Base-by-base conservation (phyloP, 2,888 invertebrate species). In the Phrixothrix hirtus region DNA sequence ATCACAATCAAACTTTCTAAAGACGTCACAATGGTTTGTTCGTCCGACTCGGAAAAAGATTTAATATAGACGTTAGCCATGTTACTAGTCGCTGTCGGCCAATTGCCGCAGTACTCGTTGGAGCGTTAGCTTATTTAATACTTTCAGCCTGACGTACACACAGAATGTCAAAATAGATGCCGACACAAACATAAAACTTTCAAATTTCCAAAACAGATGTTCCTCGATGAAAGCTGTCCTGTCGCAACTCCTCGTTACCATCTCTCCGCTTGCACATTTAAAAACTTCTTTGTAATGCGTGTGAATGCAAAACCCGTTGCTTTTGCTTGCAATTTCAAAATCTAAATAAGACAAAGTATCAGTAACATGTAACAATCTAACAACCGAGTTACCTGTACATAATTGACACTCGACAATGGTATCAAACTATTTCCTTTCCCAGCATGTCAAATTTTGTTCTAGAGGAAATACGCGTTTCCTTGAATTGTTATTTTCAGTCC, bases 201-300 rank as follows among this genome's bases (percentile, higher is more conserved):
- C 86, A 69, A 92, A 92, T 62, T 87, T 84, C 87, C 90, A 91
- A 74, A 90, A 95, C 47, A 86, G 83, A 55, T 85, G 81, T 71
- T 92, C 90, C 69, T 94, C 93, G 39, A 92, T 79, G 79, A 89
- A 89, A 1, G 89, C 89, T 10, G 92, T 89, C 70, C 85, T 82
- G 67, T 92, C 91, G 78, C 95, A 95, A 73, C 94, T 92, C 77
- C 89, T 82, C 2, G 88, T 88, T 6, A 88, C 87, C 52, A 84
- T 87, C 78, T 89, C 87, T 12, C 92, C 92, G 75, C 85, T 87
- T 64, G 85, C 83, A 77, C 93, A 93, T 66, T 84, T 85, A 6
- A 93, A 70, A 50, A 88, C 82, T 78, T 93, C 92, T 70, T 92
- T 92, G 69, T 86, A 90, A 70, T 88, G 87, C 1, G 92, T 89